Evolutionary conservation across 2,113 vertebrate species (phyloP).

Genomic region (Edolisoma coerulescens): DNA sequence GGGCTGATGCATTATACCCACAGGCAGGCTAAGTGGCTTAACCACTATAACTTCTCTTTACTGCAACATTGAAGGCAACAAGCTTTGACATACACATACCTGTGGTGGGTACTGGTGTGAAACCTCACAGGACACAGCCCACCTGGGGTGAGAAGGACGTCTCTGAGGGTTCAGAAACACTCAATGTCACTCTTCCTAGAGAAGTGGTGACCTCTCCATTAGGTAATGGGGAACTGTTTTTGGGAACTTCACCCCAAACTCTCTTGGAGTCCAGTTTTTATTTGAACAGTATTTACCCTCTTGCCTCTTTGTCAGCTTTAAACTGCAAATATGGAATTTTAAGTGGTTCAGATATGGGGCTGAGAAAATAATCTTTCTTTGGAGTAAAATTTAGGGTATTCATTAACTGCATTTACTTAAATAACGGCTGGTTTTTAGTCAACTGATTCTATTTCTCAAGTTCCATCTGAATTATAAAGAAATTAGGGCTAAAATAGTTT

Average conservation of each 20-base stretch:
- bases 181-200: neutral
- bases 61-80: neutral
- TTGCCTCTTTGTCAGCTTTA: neutral
- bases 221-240: neutral
- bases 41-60: neutral
- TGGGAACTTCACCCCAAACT: neutral
- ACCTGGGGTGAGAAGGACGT: fast-evolving
- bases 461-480: neutral
- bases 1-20: neutral
- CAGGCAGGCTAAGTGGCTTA: neutral
- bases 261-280: neutral
- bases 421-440: neutral
- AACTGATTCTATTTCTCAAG: neutral
- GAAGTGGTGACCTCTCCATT: neutral
- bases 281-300: neutral
- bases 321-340: neutral
- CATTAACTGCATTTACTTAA: neutral
- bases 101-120: neutral
- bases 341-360: neutral
- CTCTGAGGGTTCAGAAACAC: neutral
- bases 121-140: neutral
- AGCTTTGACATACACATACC: neutral
- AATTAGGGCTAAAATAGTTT: neutral
- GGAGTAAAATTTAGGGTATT: neutral
- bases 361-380: neutral